Evolutionary conservation across 2,888 invertebrate species (phyloP).

Genomic region (Zhuqinia jingwanae): DNA sequence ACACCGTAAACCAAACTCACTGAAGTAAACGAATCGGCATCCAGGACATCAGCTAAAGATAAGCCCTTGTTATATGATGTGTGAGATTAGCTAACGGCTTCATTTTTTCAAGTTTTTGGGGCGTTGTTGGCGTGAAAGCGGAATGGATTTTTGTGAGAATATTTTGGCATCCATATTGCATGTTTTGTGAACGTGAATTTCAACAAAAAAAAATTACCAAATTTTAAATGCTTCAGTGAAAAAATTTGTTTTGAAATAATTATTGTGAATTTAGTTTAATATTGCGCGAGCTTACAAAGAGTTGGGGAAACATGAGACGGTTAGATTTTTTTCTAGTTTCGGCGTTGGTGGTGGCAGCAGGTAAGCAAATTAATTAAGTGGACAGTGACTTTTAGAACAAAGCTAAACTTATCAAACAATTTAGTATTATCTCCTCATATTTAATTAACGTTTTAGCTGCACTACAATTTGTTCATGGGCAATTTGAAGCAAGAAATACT

Average conservation of each 20-base stretch:
- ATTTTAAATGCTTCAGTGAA: neutral
- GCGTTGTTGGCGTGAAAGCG: constrained; percentile 39
- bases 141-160: neutral
- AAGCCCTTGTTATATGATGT: constrained; percentile 18
- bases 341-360: constrained; percentile 1
- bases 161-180: constrained; percentile 11
- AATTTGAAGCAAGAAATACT: constrained; percentile 60
- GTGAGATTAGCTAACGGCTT: constrained; percentile 43
- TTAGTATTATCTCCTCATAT: no score
- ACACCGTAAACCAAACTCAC: neutral
- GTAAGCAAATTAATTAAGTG: neutral
- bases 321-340: neutral
- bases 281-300: neutral
- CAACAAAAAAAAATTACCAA: neutral
- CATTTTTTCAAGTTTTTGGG: constrained; percentile 38
- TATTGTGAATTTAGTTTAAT: neutral
- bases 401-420: no score
- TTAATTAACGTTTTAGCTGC: constrained; percentile 25
- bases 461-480: constrained; percentile 11
- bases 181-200: neutral
- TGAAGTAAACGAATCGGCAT: constrained; percentile 12
- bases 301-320: constrained; percentile 53
- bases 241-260: neutral
- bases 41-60: constrained; percentile 52
- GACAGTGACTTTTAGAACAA: no score